Conservation (phyloP, 30 jellyfish, hydroid and myxozoan genomes). For the Aurelia sp. region DNA sequence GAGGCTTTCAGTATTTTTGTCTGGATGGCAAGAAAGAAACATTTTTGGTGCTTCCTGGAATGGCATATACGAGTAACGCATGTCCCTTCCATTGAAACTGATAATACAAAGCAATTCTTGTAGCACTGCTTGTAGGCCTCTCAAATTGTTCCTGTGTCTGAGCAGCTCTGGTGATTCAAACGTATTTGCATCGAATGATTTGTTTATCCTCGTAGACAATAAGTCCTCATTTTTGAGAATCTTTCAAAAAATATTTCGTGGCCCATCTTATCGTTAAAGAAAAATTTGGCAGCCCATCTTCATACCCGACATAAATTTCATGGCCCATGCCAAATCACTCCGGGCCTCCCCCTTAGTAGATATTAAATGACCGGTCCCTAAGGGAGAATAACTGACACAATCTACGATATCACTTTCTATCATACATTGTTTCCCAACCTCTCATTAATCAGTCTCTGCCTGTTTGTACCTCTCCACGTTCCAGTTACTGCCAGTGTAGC, state of each 20-base stretch:
- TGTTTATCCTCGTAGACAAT: not conserved
- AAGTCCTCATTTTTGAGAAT: not conserved
- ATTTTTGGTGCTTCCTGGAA: constrained; percentile 2
- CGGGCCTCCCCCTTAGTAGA: not conserved
- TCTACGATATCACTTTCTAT: too few relatives aligned
- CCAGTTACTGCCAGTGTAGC: too few relatives aligned
- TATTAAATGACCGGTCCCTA: not conserved
- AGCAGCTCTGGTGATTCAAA: not conserved
- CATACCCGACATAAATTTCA: not conserved
- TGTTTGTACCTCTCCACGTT: too few relatives aligned
- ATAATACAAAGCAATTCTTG: not conserved
- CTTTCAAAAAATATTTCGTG: not conserved
- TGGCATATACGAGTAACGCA: constrained; percentile 13
- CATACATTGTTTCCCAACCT: too few relatives aligned
- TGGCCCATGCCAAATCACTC: constrained; percentile 5
- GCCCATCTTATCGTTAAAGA: not conserved
- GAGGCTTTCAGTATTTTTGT: not conserved
- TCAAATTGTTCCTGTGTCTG: constrained; percentile 1
- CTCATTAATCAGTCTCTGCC: too few relatives aligned
- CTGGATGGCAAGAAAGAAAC: constrained; percentile 3
- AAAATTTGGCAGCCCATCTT: constrained; percentile 3
- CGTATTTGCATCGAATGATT: not conserved
- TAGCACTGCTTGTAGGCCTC: constrained; percentile 19
- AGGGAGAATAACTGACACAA: too few relatives aligned
- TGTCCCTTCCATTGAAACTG: not conserved